Percentiles rank a stretch among this genome's conserved stretches.
phyloP scores from a whole-genome alignment of 2,113 vertebrate genomes.

The Aramus guarauna region DNA sequence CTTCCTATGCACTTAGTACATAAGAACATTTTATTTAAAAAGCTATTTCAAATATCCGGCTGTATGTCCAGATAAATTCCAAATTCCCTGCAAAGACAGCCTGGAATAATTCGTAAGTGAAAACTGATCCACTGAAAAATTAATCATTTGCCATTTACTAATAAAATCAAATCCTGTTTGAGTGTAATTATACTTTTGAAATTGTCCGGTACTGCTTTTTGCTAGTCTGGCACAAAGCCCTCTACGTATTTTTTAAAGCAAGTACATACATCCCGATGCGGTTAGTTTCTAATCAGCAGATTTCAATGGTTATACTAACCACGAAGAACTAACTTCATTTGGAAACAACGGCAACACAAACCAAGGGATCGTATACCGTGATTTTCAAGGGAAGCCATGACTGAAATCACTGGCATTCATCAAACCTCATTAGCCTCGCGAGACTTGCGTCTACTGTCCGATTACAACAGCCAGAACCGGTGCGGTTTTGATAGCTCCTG shows the following conservation, averaged over 20 bases:
- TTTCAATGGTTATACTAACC: neutral
- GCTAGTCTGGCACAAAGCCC: neutral
- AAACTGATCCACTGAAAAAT: neutral
- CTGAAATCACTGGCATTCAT: neutral
- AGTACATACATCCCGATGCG: rapidly evolving
- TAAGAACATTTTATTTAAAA: neutral
- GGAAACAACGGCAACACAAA: neutral
- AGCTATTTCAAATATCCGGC: neutral
- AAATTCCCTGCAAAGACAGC: neutral
- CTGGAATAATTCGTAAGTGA: neutral
- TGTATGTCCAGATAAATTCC: neutral
- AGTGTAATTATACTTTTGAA: neutral
- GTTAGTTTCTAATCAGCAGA: neutral
- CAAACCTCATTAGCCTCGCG: rapidly evolving
- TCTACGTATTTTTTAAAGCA: rapidly evolving
- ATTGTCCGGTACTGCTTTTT: neutral
- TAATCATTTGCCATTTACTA: neutral
- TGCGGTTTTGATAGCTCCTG: rapidly evolving
- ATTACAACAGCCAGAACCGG: rapidly evolving
- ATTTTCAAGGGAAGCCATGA: neutral
- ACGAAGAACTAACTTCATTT: neutral
- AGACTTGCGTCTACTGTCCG: rapidly evolving
- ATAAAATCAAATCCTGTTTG: neutral
- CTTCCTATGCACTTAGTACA: neutral
- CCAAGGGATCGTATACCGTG: rapidly evolving